Evolutionary conservation across 2,113 vertebrate species (phyloP), one percentile per base, ranked within the genome.

Genomic region (Rhabdomys dilectus): DNA sequence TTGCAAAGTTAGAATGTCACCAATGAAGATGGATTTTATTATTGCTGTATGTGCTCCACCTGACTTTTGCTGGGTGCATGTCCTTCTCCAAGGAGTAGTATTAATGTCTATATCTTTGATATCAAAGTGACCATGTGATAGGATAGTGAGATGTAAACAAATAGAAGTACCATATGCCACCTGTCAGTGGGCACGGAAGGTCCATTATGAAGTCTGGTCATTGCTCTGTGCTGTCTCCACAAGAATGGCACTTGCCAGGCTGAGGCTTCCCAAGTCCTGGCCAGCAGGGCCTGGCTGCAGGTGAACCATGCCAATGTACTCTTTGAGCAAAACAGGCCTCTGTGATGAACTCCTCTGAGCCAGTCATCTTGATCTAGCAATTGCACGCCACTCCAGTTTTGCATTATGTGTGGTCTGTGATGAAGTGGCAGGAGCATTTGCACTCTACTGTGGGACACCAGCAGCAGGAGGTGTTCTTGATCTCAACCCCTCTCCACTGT

Each of bases 291-390:
- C 3, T 5, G n/a, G 51, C 51, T 31, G 5, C 29, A n/a, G 77
- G 31, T 10, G 17, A 76, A 39, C 26, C 4, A 1, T 5, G 64
- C 22, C 36, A 42, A 22, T 3, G 3, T 1, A 17, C 3, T 16
- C 24, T 2, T 2, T 22, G 88, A 93, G 42, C 0, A 58, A 39
- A 56, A 51, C 31, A 34, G 1, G 39, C 21, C 48, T 94, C 8
- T 26, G 21, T 1, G 1, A 36, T 34, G 0, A 12, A 53, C 82
- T 77, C 48, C 42, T 31, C 29, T 60, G 34, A 45, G 85, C 19
- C 16, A 21, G n/a, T 66, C 81, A n/a, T 56, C 12, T n/a, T 7
- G 3, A 51, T 21, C 36, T 31, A 29, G 68, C 24, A 72, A 70
- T 16, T 2, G 0, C 0, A n/a, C 9, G 31, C 10, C 29, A 60